Conservation (phyloP, 2,113 vertebrate genomes). For the Nerophis lumbriciformis region DNA sequence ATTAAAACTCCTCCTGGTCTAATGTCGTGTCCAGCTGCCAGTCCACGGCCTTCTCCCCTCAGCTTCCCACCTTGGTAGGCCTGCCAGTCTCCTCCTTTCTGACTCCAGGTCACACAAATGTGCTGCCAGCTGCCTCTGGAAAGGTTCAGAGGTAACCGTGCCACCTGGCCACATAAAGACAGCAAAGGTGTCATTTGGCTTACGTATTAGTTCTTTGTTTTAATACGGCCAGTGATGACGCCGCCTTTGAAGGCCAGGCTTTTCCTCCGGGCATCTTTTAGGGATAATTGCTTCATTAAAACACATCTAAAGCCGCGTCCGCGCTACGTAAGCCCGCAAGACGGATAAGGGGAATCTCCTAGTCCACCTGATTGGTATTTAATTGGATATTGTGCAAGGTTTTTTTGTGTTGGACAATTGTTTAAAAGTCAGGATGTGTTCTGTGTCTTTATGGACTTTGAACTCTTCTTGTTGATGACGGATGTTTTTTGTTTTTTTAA, state of each 20-base stretch:
- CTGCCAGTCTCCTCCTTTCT: conserved; percentile 85
- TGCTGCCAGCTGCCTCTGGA: conserved; percentile 89
- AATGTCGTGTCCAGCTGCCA: conserved; percentile 89
- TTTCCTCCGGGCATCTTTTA: conserved; percentile 37
- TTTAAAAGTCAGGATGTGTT: conserved; percentile 9
- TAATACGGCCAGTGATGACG: conserved; percentile 13
- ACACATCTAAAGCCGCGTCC: conserved; percentile 18
- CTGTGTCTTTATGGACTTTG: too few relatives aligned
- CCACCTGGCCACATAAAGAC: conserved; percentile 70
- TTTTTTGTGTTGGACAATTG: not conserved
- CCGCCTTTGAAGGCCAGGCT: conserved; percentile 32
- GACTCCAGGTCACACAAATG: conserved; percentile 88
- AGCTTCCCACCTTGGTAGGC: conserved; percentile 83
- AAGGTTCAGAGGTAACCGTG: conserved; percentile 84
- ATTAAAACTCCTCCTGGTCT: conserved; percentile 85
- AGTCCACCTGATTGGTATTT: conserved; percentile 27
- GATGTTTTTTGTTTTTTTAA: not conserved
- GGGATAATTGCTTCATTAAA: conserved; percentile 38
- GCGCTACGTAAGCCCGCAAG: conserved; percentile 2
- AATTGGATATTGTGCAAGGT: conserved; percentile 30
- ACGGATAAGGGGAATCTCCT: conserved; percentile 11
- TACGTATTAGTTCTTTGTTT: not conserved
- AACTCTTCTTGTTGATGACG: not conserved
- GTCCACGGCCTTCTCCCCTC: conserved; percentile 78
- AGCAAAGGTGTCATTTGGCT: not conserved